These are phyloP conservation scores for Nyctibius bracteatus DNA, from an alignment of 2,113 vertebrate species.

Conservation along the genomic window DNA sequence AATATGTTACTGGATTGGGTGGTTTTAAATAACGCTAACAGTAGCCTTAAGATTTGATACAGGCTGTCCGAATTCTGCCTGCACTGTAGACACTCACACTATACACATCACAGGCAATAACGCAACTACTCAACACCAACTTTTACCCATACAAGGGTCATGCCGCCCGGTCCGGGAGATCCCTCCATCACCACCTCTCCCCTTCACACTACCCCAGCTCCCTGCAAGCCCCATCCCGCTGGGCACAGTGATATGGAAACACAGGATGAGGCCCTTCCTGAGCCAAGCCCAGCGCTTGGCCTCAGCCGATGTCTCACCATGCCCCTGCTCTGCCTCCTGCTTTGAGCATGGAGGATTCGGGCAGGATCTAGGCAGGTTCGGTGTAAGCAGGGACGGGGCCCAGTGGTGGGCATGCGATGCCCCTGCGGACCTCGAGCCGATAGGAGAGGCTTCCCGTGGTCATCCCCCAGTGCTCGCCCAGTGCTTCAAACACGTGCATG, in stretches of 20 bases:
- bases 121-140: not conserved
- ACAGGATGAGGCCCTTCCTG: fast-evolving
- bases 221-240: not conserved
- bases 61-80: not conserved
- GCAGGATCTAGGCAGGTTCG: not conserved
- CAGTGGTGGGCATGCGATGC: fast-evolving
- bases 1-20: not conserved
- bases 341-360: not conserved
- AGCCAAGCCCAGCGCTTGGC: not conserved
- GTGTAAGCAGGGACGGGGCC: not conserved
- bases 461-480: fast-evolving
- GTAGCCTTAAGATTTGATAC: not conserved
- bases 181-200: not conserved
- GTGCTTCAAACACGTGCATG: fast-evolving
- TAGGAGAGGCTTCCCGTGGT: not conserved
- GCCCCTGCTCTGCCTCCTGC: not conserved
- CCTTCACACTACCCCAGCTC: not conserved
- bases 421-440: fast-evolving
- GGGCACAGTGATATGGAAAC: not conserved
- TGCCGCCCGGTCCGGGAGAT: fast-evolving
- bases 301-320: not conserved
- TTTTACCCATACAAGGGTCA: not conserved
- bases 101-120: fast-evolving
- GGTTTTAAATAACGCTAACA: not conserved
- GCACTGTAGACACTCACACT: not conserved